Conservation (phyloP, 2,888 invertebrate species). For the Lymantria dispar region DNA sequence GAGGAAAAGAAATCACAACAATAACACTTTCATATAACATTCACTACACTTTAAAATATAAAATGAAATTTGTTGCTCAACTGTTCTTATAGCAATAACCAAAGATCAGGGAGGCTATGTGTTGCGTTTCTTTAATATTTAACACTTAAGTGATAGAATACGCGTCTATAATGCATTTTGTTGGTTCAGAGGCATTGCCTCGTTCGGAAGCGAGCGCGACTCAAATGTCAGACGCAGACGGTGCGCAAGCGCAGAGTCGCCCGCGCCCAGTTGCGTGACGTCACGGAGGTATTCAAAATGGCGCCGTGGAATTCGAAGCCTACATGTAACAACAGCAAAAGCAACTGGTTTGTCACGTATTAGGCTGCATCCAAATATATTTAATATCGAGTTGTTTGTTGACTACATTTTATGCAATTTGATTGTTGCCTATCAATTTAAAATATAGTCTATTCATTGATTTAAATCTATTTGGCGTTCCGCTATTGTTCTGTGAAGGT, state of each 20-base stretch:
- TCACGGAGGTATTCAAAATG: slow-evolving; percentile 80
- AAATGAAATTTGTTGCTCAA: slow-evolving; percentile 53
- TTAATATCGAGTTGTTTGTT: slow-evolving; percentile 18
- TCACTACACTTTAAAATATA: slow-evolving; percentile 57
- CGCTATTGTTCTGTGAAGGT: not conserved
- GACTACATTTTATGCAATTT: slow-evolving; percentile 13
- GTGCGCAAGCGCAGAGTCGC: slow-evolving; percentile 66
- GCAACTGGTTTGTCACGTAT: slow-evolving; percentile 23
- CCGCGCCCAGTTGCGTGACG: slow-evolving; percentile 77
- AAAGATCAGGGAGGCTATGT: slow-evolving; percentile 74
- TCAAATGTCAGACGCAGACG: slow-evolving; percentile 60
- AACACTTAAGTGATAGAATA: slow-evolving; percentile 63
- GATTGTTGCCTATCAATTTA: slow-evolving; percentile 9
- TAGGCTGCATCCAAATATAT: slow-evolving; percentile 11
- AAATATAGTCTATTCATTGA: not conserved
- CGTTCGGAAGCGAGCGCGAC: slow-evolving; percentile 69
- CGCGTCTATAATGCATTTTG: slow-evolving; percentile 73
- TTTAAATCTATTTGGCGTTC: not conserved
- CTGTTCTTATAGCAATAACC: slow-evolving; percentile 62
- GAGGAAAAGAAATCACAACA: slow-evolving; percentile 74
- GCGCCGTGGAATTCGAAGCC: slow-evolving; percentile 78
- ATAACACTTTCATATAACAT: slow-evolving; percentile 59
- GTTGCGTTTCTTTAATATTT: slow-evolving; percentile 54
- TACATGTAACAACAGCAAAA: slow-evolving; percentile 57
- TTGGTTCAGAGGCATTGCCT: slow-evolving; percentile 67